These are phyloP conservation scores for Huso huso DNA, from an alignment of 2,797 vertebrate genomes.

Conservation along the genomic window DNA sequence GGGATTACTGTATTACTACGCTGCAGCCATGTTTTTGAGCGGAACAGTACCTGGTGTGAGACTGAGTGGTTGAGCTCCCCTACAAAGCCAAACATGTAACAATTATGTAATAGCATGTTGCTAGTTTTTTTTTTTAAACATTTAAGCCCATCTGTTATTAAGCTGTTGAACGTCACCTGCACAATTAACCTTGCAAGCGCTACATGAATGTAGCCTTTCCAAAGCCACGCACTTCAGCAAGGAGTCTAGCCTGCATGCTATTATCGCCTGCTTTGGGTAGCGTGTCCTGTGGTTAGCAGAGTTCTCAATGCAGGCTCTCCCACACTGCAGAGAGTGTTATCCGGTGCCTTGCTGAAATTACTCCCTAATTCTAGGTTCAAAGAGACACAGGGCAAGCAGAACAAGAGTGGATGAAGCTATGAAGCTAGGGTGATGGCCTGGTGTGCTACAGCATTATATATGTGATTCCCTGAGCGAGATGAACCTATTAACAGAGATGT, in stretches of 20 bases:
- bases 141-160: constrained; percentile 63
- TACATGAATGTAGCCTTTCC: constrained; percentile 48
- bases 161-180: constrained; percentile 57
- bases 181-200: constrained; percentile 65
- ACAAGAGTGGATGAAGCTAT: neutral
- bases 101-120: too few species aligned
- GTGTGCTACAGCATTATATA: neutral
- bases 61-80: constrained; percentile 37
- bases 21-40: constrained; percentile 41
- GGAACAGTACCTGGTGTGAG: constrained; percentile 32
- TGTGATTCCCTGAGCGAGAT: neutral
- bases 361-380: constrained; percentile 30
- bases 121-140: constrained; percentile 35
- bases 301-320: neutral
- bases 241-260: constrained; percentile 4
- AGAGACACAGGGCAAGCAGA: constrained; percentile 17
- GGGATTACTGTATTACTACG: too few species aligned
- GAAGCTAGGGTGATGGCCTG: neutral
- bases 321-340: constrained; percentile 32
- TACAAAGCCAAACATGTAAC: constrained; percentile 9
- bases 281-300: constrained; percentile 20
- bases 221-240: constrained; percentile 23
- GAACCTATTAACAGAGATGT: neutral
- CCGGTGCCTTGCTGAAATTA: constrained; percentile 25
- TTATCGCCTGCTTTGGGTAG: constrained; percentile 29